phyloP scores from a whole-genome alignment of 1,140 invertebrate genomes.

The Drosophila insularis region DNA sequence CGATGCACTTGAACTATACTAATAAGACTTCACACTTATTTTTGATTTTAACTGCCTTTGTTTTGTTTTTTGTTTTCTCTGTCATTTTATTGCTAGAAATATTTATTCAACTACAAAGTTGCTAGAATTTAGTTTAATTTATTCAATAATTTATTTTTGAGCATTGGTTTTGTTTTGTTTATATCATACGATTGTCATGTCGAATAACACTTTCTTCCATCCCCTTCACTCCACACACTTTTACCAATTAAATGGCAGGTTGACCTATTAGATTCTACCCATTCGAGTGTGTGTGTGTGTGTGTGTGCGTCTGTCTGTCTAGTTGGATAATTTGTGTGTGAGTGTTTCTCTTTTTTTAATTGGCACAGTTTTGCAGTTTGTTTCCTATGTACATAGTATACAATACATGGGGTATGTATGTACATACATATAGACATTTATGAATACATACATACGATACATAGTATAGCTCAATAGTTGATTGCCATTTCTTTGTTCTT shows the following conservation, averaged over 20 bases:
- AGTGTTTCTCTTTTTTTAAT: constrained; percentile 48
- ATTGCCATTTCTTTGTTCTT: constrained; percentile 59
- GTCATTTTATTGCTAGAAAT: constrained; percentile 33
- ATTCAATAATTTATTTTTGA: constrained; percentile 41
- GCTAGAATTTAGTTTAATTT: constrained; percentile 44
- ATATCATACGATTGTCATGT: constrained; percentile 71
- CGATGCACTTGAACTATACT: constrained; percentile 57
- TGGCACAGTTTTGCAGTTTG: constrained; percentile 68
- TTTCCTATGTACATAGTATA: constrained; percentile 12
- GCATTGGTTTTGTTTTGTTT: constrained; percentile 44
- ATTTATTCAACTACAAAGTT: constrained; percentile 58
- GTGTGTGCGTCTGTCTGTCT: constrained; percentile 4
- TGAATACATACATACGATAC: constrained; percentile 30
- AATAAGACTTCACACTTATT: constrained; percentile 37
- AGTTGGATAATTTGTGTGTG: constrained; percentile 41
- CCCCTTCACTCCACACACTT: background rate
- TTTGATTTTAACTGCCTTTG: constrained; percentile 63
- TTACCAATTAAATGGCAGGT: background rate
- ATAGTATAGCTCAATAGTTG: constrained; percentile 64
- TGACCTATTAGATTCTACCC: constrained; percentile 22
- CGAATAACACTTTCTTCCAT: constrained; percentile 39
- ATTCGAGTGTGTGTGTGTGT: constrained; percentile 27
- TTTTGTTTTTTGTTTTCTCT: constrained; percentile 9
- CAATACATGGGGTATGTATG: background rate
- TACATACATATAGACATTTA: constrained; percentile 17